Evolutionary conservation across 2,888 invertebrate genomes (phyloP), one percentile per base, ranked within the genome.

Genomic region (Galerucella nymphaeae): DNA sequence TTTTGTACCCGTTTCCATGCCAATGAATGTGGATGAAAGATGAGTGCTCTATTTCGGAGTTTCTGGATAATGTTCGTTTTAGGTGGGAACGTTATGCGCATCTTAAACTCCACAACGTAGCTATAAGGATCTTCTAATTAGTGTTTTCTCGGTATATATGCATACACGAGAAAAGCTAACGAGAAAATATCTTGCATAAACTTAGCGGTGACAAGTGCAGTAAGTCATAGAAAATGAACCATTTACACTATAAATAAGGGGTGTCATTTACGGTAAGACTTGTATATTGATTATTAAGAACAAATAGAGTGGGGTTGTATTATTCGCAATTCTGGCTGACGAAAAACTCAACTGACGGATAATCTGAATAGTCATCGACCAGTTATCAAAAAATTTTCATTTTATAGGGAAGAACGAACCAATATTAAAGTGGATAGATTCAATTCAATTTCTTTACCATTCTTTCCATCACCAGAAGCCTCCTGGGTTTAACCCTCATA

Each of bases 51-150:
- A 42, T 42, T 62, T 62, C 5, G 61, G 64, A 57, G 66, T 20
- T 71, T 63, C 30, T 71, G 67, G 70, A 58, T 73, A 64, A 71
- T 71, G 18, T 65, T 65, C 64, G 63, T 71, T 66, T 61, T 42
- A 16, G 71, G 71, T 66, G 41, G 45, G 66, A 71, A 62, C 42
- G 38, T 62, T 62, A 62, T 41, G 16, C 18, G 30, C 61, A 38
- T 62, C 41, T 18, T 41, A 42, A 62, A 16, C 42, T 41, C 18
- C 10, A 42, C 42, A 41, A 62, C 42, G 42, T 42, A 41, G 61
- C 16, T 41, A 62, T 62, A 42, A 62, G 61, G 61, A 62, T 42
- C 61, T 45, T 16, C 42, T 62, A 62, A 62, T 62, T 62, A 62
- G 61, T 16, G 61, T 62, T 62, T 30, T 62, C 30, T n/a, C 18